A percentile compares a stretch with the other conserved stretches of the same genome.
phyloP scores from a whole-genome alignment of 2,797 vertebrate genomes.

The Cossypha caffra region DNA sequence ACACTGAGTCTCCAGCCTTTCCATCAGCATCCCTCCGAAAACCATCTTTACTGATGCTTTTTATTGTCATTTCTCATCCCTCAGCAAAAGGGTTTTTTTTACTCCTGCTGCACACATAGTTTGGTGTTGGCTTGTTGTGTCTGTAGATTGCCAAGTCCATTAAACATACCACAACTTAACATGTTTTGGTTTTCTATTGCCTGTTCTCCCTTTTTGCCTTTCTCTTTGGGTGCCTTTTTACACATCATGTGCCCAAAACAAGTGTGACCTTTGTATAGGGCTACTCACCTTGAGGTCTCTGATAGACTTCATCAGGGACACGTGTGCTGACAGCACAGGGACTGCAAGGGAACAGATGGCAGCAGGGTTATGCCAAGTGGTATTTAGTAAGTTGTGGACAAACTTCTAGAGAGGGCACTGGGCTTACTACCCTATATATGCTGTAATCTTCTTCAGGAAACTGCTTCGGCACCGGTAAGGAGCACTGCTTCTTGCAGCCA shows the following conservation, averaged over 20 bases:
- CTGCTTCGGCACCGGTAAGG: not conserved
- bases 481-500: not conserved
- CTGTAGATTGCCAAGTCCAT: not conserved
- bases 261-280: not conserved
- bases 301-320: not conserved
- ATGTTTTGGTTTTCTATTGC: not conserved
- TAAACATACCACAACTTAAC: not conserved
- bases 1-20: not conserved
- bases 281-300: not conserved
- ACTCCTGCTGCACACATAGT: not conserved
- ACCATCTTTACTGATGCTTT: not conserved
- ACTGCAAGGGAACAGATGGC: not conserved
- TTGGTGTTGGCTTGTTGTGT: not conserved
- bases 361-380: not conserved
- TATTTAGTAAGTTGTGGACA: not conserved
- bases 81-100: not conserved
- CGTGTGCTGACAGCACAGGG: rapidly evolving
- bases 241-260: not conserved
- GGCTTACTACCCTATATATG: not conserved
- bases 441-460: not conserved
- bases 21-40: not conserved
- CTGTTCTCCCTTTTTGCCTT: not conserved
- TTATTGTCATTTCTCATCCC: not conserved
- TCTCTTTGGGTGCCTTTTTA: not conserved
- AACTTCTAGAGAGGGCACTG: not conserved